Percentiles rank a stretch among this genome's conserved stretches.
Evolutionary conservation across 2,888 invertebrate species (phyloP).

Genomic region (Cheilosia urbana): DNA sequence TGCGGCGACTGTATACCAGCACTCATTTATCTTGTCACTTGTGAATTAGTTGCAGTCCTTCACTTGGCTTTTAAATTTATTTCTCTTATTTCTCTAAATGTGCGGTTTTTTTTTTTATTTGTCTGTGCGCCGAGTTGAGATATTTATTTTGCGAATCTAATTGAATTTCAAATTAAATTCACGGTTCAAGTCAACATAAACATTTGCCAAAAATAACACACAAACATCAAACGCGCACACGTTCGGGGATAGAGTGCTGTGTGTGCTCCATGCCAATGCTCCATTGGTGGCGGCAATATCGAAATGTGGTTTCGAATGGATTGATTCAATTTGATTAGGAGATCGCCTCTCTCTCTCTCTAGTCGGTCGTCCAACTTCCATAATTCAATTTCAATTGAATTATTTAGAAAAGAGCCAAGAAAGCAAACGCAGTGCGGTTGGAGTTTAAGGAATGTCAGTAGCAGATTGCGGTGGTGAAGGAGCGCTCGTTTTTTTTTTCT

Average conservation of each 20-base stretch:
- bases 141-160: conserved; percentile 60
- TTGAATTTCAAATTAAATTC: conserved; percentile 75
- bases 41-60: conserved; percentile 63
- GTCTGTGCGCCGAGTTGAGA: conserved; percentile 3
- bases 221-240: conserved; percentile 58
- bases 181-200: conserved; percentile 73
- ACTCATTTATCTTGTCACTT: conserved; percentile 55
- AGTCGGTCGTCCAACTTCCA: conserved; percentile 41
- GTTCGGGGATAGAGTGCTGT: conserved; percentile 18
- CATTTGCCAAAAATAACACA: conserved; percentile 74
- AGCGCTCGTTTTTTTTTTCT: not conserved
- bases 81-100: conserved; percentile 22
- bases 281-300: conserved; percentile 29
- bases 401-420: conserved; percentile 22
- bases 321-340: conserved; percentile 70
- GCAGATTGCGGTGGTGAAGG: conserved; percentile 24
- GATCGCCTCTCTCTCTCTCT: conserved; percentile 29
- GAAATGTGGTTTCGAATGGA: conserved; percentile 59
- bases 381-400: conserved; percentile 72
- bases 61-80: conserved; percentile 48
- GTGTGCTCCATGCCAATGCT: not conserved
- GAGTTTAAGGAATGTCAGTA: conserved; percentile 10
- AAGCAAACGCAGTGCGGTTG: conserved; percentile 26
- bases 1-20: not conserved
- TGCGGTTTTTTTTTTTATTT: conserved; percentile 2